Evolutionary conservation across 2,797 vertebrate species (phyloP).

Genomic region (Liasis olivaceus): DNA sequence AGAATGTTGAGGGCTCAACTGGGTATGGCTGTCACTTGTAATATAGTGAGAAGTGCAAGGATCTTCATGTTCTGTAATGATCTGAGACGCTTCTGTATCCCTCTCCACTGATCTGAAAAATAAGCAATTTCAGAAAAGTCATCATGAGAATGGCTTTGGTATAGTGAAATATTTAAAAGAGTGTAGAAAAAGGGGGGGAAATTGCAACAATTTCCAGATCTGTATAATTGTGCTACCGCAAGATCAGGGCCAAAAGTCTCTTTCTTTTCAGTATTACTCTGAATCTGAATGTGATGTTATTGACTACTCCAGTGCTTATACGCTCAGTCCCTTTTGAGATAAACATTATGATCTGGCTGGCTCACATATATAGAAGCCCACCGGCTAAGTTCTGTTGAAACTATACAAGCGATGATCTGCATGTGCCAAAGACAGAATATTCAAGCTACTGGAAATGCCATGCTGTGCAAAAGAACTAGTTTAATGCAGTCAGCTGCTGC

Average conservation of each 20-base stretch:
- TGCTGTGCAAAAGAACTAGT: background rate
- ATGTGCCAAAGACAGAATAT: background rate
- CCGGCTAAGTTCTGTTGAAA: background rate
- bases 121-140: conserved; percentile 70
- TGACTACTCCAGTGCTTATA: background rate
- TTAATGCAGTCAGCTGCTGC: background rate
- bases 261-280: conserved; percentile 54
- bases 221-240: conserved; percentile 43
- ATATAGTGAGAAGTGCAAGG: conserved; percentile 59
- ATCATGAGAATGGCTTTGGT: conserved; percentile 66
- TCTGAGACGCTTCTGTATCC: conserved; percentile 61
- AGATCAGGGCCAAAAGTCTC: conserved; percentile 61
- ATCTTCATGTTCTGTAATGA: conserved; percentile 69
- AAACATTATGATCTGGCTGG: background rate
- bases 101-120: conserved; percentile 74
- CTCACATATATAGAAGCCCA: background rate
- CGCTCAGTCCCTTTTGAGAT: background rate
- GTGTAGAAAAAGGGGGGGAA: conserved; percentile 4
- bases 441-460: background rate
- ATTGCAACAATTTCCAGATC: conserved; percentile 44
- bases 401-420: background rate
- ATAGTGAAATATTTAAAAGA: conserved; percentile 27
- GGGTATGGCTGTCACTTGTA: conserved; percentile 58
- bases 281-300: background rate
- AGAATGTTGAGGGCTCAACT: conserved; percentile 42